These are phyloP conservation scores for Sebastes steindachneri DNA, from an alignment of 2,797 vertebrate species.

Conservation along the genomic window DNA sequence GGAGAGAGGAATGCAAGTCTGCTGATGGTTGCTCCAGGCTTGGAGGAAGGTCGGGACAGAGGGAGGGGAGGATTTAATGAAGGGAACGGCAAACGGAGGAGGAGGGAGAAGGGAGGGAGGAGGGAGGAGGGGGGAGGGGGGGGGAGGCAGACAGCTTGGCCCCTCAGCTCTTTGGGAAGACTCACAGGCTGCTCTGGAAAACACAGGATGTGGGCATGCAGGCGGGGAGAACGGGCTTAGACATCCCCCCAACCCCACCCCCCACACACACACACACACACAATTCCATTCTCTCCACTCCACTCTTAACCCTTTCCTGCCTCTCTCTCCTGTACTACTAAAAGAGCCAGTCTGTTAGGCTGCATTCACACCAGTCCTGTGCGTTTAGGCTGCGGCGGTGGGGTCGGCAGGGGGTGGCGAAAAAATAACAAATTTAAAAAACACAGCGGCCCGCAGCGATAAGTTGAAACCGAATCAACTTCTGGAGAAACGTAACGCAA, in stretches of 20 bases:
- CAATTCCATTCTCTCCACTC: constrained; percentile 56
- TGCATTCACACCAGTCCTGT: not conserved
- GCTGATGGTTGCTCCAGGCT: constrained; percentile 80
- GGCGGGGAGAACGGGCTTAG: constrained; percentile 70
- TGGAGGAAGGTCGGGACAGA: constrained; percentile 69
- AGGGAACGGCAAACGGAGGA: constrained; percentile 57
- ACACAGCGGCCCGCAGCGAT: not conserved
- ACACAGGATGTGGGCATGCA: constrained; percentile 87
- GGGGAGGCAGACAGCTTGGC: constrained; percentile 81
- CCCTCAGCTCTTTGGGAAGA: constrained; percentile 83
- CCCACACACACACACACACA: constrained; percentile 40
- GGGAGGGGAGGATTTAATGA: constrained; percentile 76
- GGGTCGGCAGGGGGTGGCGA: not conserved
- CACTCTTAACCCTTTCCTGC: constrained; percentile 74
- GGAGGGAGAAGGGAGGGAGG: constrained; percentile 12
- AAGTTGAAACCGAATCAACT: not conserved
- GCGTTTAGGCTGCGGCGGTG: not conserved
- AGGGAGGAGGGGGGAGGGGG: not conserved
- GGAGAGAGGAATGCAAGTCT: constrained; percentile 79
- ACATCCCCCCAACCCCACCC: constrained; percentile 58
- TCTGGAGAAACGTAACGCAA: not conserved
- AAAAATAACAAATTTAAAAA: not conserved
- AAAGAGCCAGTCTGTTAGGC: not conserved
- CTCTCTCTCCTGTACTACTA: constrained; percentile 20
- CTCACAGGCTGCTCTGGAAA: constrained; percentile 81